Percentiles rank a stretch among this genome's conserved stretches.
phyloP scores from a whole-genome alignment of 2,888 invertebrate species.

The Lepidochitona cinerea region DNA sequence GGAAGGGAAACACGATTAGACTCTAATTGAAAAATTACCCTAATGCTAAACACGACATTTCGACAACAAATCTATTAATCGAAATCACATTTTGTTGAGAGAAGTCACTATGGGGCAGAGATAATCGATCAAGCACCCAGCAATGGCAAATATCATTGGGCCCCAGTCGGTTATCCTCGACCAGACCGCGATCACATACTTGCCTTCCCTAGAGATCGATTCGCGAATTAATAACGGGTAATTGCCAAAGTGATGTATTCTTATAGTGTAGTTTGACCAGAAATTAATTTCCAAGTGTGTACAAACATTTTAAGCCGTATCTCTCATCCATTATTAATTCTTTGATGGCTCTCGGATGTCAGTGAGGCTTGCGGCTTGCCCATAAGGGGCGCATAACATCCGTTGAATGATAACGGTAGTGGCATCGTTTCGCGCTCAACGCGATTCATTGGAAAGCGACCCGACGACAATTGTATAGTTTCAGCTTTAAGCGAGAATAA shows the following conservation, averaged over 20 bases:
- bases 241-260: conserved; percentile 5
- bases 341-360: not conserved
- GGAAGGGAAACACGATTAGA: not conserved
- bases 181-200: not conserved
- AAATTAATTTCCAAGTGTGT: not conserved
- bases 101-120: conserved; percentile 33
- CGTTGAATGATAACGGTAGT: too few species aligned
- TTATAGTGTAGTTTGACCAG: not conserved
- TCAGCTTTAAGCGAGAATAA: too few species aligned
- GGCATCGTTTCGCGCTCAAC: too few species aligned
- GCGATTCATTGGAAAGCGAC: too few species aligned
- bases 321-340: not conserved
- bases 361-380: too few species aligned
- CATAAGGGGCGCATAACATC: too few species aligned
- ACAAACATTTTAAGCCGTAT: not conserved
- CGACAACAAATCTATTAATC: conserved; percentile 50
- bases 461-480: too few species aligned
- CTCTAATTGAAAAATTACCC: conserved; percentile 37
- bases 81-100: conserved; percentile 36
- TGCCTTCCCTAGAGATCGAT: not conserved
- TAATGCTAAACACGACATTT: conserved; percentile 35
- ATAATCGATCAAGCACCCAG: conserved; percentile 34
- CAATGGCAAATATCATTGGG: not conserved
- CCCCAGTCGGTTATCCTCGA: not conserved
- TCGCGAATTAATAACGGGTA: conserved; percentile 3